These are phyloP conservation scores for Rhabdomys dilectus DNA, from an alignment of 2,113 vertebrate species.

Conservation along the genomic window DNA sequence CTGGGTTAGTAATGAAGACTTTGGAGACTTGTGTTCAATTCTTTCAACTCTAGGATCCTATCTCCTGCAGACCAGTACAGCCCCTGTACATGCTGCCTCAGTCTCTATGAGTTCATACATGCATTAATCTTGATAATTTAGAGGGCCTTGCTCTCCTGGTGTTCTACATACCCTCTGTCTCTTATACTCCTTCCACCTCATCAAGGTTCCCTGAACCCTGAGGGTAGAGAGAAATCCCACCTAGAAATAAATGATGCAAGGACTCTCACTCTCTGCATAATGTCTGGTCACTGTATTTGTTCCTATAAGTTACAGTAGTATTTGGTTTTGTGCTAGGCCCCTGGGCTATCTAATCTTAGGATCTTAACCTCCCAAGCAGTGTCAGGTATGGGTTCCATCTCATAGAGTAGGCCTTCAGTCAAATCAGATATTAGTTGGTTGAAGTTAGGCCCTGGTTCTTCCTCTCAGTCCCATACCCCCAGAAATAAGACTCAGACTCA, in stretches of 20 bases:
- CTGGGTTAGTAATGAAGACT: background rate
- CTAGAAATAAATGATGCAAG: background rate
- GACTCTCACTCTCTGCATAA: background rate
- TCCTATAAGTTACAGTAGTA: background rate
- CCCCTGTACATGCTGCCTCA: background rate
- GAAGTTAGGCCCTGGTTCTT: too few relatives aligned
- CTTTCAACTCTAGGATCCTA: background rate
- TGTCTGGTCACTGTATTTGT: background rate
- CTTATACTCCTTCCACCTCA: background rate
- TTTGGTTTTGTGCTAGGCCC: background rate
- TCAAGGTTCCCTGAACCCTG: background rate
- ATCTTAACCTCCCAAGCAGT: background rate
- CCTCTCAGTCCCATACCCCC: too few relatives aligned
- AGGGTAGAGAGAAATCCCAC: background rate
- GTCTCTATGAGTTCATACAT: background rate
- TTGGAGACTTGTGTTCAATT: background rate
- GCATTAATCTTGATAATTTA: background rate
- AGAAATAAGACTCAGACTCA: too few relatives aligned
- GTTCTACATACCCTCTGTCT: background rate
- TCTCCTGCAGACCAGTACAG: background rate
- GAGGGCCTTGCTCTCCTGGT: background rate
- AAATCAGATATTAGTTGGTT: background rate
- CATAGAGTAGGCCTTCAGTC: background rate
- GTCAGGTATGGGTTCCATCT: background rate
- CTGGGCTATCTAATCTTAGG: background rate